Conservation (phyloP, 2,888 invertebrate genomes). For the Cistogaster globosa region DNA sequence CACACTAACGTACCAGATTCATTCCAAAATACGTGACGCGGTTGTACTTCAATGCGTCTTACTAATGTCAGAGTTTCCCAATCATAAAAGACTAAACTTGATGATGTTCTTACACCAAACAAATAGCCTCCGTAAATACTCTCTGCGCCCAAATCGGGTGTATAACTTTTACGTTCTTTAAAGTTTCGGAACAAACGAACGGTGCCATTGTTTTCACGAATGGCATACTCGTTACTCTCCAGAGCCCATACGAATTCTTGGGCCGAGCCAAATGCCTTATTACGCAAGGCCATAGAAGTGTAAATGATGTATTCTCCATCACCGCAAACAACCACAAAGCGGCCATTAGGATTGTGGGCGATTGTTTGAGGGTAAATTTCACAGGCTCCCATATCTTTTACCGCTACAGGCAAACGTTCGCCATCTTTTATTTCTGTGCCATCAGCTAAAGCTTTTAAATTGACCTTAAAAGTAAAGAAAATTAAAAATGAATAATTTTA, state of each 20-base stretch:
- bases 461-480: constrained; percentile 74
- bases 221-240: constrained; percentile 96
- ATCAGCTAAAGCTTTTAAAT: constrained; percentile 81
- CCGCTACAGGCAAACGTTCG: constrained; percentile 94
- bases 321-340: constrained; percentile 96
- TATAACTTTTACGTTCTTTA: constrained; percentile 97
- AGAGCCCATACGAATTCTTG: constrained; percentile 99
- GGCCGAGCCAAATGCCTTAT: constrained; percentile 99
- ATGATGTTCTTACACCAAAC: constrained; percentile 95
- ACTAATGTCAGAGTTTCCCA: constrained; percentile 97
- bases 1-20: constrained; percentile 97
- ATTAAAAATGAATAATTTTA: neutral
- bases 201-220: constrained; percentile 93
- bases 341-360: constrained; percentile 98
- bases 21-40: constrained; percentile 96
- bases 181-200: constrained; percentile 99
- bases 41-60: constrained; percentile 98
- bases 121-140: constrained; percentile 97
- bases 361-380: constrained; percentile 99
- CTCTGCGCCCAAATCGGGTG: constrained; percentile 98
- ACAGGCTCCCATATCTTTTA: constrained; percentile 99
- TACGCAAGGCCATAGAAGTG: constrained; percentile 99
- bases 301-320: constrained; percentile 99
- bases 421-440: constrained; percentile 92
- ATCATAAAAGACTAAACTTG: constrained; percentile 97